phyloP scores from a whole-genome alignment of 53 echinoderm and acorn worm species.

The Crossaster papposus region DNA sequence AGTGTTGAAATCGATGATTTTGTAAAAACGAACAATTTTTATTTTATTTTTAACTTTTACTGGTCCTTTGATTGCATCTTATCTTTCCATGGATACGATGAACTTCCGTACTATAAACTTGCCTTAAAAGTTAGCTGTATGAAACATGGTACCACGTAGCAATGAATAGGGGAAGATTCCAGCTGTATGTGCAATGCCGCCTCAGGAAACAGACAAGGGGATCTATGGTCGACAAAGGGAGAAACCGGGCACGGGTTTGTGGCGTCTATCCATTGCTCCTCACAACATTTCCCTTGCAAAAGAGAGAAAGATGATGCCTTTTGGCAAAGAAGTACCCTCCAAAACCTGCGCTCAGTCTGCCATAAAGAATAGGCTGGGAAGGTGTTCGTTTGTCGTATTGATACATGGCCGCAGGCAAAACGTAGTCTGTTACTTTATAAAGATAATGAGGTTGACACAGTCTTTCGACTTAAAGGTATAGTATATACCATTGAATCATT shows the following conservation, averaged over 20 bases:
- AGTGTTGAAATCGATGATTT: too few species aligned
- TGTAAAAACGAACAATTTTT: too few species aligned
- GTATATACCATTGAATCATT: too few species aligned
- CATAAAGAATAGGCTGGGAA: background rate
- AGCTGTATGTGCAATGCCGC: conserved; percentile 19
- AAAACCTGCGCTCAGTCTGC: background rate
- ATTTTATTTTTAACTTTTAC: too few species aligned
- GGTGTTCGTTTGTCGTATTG: background rate
- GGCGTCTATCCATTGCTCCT: background rate
- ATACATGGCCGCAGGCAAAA: background rate
- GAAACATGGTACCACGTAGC: background rate
- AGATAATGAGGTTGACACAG: background rate
- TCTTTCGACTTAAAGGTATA: background rate
- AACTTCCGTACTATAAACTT: background rate
- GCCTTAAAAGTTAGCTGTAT: background rate
- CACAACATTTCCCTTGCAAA: background rate
- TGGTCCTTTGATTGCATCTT: background rate
- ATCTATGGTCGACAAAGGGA: background rate
- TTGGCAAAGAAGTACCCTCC: background rate
- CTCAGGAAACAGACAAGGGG: background rate
- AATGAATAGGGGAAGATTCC: conserved; percentile 12
- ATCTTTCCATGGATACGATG: background rate
- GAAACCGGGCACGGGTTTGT: background rate
- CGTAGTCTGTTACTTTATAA: background rate
- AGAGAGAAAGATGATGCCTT: background rate